These are phyloP conservation scores for Plagiodera versicolora DNA, from an alignment of 2,888 invertebrate genomes.

Conservation along the genomic window DNA sequence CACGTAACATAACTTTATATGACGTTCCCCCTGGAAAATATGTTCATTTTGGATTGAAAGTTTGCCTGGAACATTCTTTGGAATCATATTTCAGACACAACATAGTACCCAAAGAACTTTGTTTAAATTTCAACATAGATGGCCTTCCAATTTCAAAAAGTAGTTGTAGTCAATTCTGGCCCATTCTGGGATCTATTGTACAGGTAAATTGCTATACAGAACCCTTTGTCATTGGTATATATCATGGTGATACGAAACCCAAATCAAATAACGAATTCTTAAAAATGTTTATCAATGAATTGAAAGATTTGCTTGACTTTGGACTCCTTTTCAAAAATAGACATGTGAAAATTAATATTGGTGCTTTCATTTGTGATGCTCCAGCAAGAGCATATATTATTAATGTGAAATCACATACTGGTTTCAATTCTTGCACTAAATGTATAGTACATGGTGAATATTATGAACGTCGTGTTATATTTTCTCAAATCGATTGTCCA, in stretches of 20 bases:
- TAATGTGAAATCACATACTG: conserved; percentile 19
- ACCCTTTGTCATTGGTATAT: neutral
- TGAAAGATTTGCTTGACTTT: neutral
- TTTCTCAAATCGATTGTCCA: neutral
- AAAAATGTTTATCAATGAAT: neutral
- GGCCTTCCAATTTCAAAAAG: conserved; percentile 3
- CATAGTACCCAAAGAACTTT: neutral
- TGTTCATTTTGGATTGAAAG: conserved; percentile 8
- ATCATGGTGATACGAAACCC: conserved; percentile 4
- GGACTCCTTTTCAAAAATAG: neutral
- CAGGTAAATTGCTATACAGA: neutral
- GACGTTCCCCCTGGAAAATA: conserved; percentile 9
- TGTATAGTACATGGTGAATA: conserved; percentile 16
- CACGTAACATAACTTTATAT: neutral
- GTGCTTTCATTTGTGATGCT: conserved; percentile 21
- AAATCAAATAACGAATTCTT: neutral
- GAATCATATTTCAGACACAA: neutral
- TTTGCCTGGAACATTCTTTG: neutral
- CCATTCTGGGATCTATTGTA: neutral
- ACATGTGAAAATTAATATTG: neutral
- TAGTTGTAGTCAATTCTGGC: conserved; percentile 6
- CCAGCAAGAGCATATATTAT: conserved; percentile 24
- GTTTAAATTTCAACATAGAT: conserved; percentile 6
- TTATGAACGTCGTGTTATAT: conserved; percentile 11
- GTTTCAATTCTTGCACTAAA: conserved; percentile 22